These are phyloP conservation scores for Archivesica marissinica DNA, from an alignment of 1,140 invertebrate species.

Conservation along the genomic window DNA sequence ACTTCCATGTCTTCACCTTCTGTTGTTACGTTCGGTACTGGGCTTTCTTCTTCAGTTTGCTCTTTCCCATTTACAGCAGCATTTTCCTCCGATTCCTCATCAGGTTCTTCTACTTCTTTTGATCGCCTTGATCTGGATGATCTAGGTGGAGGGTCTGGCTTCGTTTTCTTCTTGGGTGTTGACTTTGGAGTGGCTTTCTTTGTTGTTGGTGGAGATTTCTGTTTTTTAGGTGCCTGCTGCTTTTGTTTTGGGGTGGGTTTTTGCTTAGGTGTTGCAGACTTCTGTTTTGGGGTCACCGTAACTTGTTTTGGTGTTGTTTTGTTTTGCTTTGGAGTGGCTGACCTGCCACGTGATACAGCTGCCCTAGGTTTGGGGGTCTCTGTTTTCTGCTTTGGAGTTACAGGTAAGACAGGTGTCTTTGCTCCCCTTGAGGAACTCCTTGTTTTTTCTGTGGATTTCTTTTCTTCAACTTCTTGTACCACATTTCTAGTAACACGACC, in stretches of 20 bases:
- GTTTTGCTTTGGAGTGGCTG: constrained; percentile 14
- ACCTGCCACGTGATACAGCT: not conserved
- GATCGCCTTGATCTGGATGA: not conserved
- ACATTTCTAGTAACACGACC: constrained; percentile 49
- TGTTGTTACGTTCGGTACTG: not conserved
- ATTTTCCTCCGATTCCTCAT: not conserved
- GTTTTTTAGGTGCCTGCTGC: not conserved
- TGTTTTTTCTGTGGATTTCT: constrained; percentile 10
- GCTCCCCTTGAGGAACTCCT: constrained; percentile 41
- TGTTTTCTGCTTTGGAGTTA: constrained; percentile 17
- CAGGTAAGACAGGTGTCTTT: not conserved
- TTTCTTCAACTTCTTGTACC: constrained; percentile 49
- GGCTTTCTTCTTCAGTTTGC: constrained; percentile 7
- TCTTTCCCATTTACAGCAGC: not conserved
- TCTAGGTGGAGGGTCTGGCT: not conserved
- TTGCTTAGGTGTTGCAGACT: constrained; percentile 2
- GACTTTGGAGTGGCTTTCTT: constrained; percentile 24
- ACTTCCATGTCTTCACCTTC: not conserved
- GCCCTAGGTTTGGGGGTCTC: constrained; percentile 30
- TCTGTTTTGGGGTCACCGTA: constrained; percentile 19
- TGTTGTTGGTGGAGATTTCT: not conserved
- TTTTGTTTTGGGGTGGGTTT: constrained; percentile 11
- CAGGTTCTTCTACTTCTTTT: not conserved
- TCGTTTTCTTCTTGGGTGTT: constrained; percentile 1
- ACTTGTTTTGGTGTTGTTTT: constrained; percentile 13